Conservation (phyloP, 2,797 vertebrate genomes). For the Labeo calbasu region DNA sequence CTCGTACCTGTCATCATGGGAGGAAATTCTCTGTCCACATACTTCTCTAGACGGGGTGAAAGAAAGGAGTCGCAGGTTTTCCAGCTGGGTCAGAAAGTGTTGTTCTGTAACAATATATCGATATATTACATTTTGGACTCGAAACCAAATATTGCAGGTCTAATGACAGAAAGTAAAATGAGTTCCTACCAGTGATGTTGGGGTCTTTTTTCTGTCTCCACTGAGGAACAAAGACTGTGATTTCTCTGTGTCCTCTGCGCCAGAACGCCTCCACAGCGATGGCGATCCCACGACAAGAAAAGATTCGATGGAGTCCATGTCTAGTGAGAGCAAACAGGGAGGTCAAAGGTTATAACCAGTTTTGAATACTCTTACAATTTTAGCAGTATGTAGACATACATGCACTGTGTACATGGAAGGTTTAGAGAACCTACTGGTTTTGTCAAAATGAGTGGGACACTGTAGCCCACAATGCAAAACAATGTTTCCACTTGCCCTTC, state of each 20-base stretch:
- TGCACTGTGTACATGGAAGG: neutral
- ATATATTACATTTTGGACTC: neutral
- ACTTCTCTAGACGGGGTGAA: constrained; percentile 96
- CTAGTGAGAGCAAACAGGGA: constrained; percentile 66
- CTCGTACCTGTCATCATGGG: constrained; percentile 93
- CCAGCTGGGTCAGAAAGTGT: constrained; percentile 92
- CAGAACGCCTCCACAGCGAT: constrained; percentile 95
- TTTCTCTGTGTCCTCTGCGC: constrained; percentile 92
- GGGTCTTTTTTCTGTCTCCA: constrained; percentile 94
- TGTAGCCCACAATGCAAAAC: neutral
- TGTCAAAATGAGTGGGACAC: neutral
- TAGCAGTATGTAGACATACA: neutral
- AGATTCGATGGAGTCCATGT: constrained; percentile 91
- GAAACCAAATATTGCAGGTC: neutral
- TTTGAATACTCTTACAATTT: neutral
- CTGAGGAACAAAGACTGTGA: constrained; percentile 96
- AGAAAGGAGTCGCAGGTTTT: constrained; percentile 93
- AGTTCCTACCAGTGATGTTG: constrained; percentile 83
- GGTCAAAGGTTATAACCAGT: neutral
- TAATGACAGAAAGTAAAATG: neutral
- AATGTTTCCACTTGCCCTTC: neutral
- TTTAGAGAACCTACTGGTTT: neutral
- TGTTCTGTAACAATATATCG: constrained; percentile 81
- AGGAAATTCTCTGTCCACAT: constrained; percentile 91
- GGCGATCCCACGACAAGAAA: constrained; percentile 95